Conservation (phyloP, 2,888 invertebrate species). For the Cetonia aurata region DNA sequence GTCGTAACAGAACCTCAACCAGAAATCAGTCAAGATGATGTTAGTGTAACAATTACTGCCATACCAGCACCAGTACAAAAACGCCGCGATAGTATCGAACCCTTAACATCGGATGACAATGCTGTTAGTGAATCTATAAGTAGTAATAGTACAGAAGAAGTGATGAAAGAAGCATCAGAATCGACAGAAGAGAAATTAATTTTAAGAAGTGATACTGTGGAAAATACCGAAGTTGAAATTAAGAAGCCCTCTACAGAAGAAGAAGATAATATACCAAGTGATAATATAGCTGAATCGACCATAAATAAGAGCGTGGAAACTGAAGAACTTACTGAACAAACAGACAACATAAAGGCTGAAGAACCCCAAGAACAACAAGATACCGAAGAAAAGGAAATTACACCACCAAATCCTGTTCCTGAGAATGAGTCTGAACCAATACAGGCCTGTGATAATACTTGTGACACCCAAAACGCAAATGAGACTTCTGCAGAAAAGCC, state of each 20-base stretch:
- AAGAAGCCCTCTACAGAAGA: constrained; percentile 9
- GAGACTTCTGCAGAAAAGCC: constrained; percentile 20
- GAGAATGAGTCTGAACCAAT: constrained; percentile 23
- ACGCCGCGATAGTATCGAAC: constrained; percentile 58
- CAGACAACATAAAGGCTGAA: constrained; percentile 4
- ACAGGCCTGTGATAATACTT: constrained; percentile 30
- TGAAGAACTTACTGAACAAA: constrained; percentile 21
- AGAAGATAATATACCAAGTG: constrained; percentile 6
- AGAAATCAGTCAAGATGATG: constrained; percentile 50
- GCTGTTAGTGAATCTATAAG: constrained; percentile 66
- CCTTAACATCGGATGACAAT: constrained; percentile 62
- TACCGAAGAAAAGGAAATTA: neutral
- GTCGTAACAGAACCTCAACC: constrained; percentile 52
- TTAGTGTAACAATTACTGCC: constrained; percentile 54
- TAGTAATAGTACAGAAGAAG: constrained; percentile 56
- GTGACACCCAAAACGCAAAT: constrained; percentile 19
- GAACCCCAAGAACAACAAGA: constrained; percentile 11
- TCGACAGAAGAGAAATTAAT: constrained; percentile 48
- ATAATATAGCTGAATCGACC: constrained; percentile 14
- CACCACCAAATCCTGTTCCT: constrained; percentile 17
- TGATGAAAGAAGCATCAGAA: constrained; percentile 50
- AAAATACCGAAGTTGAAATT: constrained; percentile 19
- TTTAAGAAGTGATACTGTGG: constrained; percentile 49
- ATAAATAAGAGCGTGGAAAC: constrained; percentile 21
- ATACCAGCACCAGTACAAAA: constrained; percentile 59